Percentiles rank a stretch among this genome's conserved stretches.
Evolutionary conservation across 2,113 vertebrate species (phyloP).

Genomic region (Emydocephalus ijimae): DNA sequence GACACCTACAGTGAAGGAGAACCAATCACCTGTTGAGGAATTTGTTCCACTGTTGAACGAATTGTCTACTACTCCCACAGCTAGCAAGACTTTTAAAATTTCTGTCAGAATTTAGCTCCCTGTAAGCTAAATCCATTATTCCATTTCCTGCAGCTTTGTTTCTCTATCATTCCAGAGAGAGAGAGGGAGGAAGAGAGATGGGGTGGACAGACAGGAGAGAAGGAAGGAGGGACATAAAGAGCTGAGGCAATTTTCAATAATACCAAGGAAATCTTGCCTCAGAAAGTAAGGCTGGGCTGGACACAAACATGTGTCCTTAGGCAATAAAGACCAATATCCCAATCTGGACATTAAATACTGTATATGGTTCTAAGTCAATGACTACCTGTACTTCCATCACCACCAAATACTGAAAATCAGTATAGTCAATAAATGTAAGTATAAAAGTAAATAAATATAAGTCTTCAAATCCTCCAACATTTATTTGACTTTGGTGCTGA

Average conservation of each 20-base stretch:
- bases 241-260: neutral
- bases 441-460: neutral
- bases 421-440: too few species aligned
- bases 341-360: too few species aligned
- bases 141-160: neutral
- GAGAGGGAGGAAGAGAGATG: neutral
- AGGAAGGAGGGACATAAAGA: too few species aligned
- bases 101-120: neutral
- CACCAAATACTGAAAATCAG: neutral
- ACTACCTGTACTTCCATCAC: too few species aligned
- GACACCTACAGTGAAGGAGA: neutral
- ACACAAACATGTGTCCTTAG: neutral
- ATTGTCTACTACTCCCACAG: neutral
- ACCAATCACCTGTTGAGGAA: neutral
- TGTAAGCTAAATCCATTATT: neutral
- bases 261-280: neutral
- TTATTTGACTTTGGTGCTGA: neutral
- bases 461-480: neutral
- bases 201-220: too few species aligned
- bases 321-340: rapidly evolving
- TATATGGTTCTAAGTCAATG: too few species aligned
- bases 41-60: neutral
- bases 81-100: neutral
- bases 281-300: neutral
- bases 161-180: neutral